phyloP scores from a whole-genome alignment of 2,888 invertebrate species.

The Serripes groenlandicus region DNA sequence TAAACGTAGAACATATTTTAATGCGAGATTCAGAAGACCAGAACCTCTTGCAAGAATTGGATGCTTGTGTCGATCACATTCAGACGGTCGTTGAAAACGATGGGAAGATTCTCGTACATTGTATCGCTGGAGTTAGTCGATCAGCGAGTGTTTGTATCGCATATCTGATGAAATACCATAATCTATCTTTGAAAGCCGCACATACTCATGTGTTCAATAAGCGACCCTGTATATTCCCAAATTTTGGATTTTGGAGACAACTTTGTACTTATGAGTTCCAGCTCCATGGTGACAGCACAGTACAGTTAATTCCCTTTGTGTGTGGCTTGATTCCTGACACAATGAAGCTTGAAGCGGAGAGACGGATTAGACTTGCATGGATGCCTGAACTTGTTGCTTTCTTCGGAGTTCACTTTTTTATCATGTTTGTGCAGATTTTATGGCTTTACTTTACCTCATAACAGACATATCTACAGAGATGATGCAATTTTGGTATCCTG shows the following conservation, averaged over 20 bases:
- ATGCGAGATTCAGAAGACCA: constrained; percentile 74
- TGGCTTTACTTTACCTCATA: constrained; percentile 38
- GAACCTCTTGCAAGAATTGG: constrained; percentile 67
- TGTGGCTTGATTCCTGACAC: constrained; percentile 67
- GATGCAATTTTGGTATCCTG: no score
- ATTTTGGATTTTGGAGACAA: constrained; percentile 75
- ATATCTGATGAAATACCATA: constrained; percentile 72
- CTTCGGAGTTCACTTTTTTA: neutral
- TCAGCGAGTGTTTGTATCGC: constrained; percentile 78
- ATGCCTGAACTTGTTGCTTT: constrained; percentile 66
- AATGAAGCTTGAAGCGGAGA: constrained; percentile 62
- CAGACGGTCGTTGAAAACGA: constrained; percentile 49
- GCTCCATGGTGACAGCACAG: constrained; percentile 64
- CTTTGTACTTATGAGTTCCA: constrained; percentile 70
- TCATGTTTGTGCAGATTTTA: constrained; percentile 55
- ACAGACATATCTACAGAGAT: no score
- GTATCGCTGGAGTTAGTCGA: constrained; percentile 78
- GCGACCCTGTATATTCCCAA: constrained; percentile 73
- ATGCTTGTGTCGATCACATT: constrained; percentile 73
- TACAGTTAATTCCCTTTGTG: constrained; percentile 73
- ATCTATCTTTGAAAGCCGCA: constrained; percentile 68
- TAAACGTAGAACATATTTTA: constrained; percentile 54
- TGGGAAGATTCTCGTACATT: constrained; percentile 75
- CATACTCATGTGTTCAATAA: constrained; percentile 69
- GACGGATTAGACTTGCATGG: constrained; percentile 68